These are phyloP conservation scores for Erpornis zantholeuca DNA, from an alignment of 2,113 vertebrate species.

Conservation along the genomic window DNA sequence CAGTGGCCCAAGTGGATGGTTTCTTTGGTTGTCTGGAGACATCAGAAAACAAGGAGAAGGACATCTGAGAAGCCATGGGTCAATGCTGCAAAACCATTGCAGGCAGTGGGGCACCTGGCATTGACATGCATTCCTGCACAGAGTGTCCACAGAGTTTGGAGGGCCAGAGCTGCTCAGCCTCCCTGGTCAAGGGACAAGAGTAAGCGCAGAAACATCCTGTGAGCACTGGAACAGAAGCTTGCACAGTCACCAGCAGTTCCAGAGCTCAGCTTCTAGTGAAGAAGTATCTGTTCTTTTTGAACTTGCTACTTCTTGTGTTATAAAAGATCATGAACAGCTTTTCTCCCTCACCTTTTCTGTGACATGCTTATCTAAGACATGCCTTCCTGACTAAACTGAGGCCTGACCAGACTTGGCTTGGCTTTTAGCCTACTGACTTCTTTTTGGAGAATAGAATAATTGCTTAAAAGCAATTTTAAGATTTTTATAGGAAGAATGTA, in stretches of 20 bases:
- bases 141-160: neutral
- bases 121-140: accelerated
- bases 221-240: accelerated
- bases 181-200: accelerated
- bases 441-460: neutral
- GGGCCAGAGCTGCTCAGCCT: neutral
- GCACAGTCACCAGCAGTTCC: neutral
- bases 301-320: neutral
- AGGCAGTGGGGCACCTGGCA: neutral
- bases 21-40: neutral
- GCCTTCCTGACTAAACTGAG: neutral
- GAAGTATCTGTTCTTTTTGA: neutral
- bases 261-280: neutral
- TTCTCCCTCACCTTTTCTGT: neutral
- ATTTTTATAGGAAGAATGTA: neutral
- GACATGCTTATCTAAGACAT: neutral
- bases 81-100: accelerated
- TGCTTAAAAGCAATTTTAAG: neutral
- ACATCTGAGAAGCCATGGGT: neutral
- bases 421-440: neutral
- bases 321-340: neutral
- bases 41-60: neutral
- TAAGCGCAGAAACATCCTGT: neutral
- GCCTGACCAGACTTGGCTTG: neutral
- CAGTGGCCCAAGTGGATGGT: neutral